phyloP scores from a whole-genome alignment of 2,113 vertebrate genomes.

The Ramphastos sulfuratus region DNA sequence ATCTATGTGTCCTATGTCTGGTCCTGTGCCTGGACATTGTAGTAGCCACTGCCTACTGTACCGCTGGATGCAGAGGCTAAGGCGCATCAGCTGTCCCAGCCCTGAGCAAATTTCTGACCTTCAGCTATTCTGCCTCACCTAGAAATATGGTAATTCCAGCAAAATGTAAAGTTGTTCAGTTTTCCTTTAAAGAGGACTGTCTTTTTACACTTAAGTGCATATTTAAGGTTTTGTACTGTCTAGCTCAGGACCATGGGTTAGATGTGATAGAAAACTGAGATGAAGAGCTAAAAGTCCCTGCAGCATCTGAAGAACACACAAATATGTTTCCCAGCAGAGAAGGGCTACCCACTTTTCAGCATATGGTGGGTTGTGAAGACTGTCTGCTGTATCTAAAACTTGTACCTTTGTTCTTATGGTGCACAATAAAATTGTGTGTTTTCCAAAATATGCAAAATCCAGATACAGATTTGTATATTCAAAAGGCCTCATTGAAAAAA shows the following conservation, averaged over 20 bases:
- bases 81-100: neutral
- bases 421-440: neutral
- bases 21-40: neutral
- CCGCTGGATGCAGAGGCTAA: neutral
- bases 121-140: neutral
- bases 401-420: accelerated
- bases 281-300: neutral
- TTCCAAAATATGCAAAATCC: neutral
- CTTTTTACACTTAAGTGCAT: neutral
- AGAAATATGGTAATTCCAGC: neutral
- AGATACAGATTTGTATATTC: neutral
- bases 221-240: neutral
- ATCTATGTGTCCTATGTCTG: neutral
- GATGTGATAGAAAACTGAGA: neutral
- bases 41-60: neutral
- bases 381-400: neutral
- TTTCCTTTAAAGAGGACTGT: neutral
- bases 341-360: neutral
- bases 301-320: neutral
- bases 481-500: neutral
- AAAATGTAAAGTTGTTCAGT: neutral
- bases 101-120: neutral
- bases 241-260: neutral
- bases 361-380: neutral
- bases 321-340: neutral